phyloP scores from a whole-genome alignment of 2,797 vertebrate genomes.

The Microhierax caerulescens region DNA sequence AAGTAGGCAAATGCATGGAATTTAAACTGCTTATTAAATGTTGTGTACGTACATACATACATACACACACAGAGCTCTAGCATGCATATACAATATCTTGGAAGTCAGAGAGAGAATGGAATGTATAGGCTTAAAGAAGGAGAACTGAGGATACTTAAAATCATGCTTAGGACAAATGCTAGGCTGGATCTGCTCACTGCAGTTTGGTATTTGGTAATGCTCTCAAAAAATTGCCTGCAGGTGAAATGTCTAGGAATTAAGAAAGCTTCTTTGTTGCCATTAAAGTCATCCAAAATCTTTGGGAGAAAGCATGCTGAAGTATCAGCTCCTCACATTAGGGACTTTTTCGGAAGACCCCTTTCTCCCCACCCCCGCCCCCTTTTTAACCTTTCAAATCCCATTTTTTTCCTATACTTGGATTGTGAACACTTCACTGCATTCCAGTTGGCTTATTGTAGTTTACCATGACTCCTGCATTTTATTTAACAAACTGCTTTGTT shows the following conservation, averaged over 20 bases:
- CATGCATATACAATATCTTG: accelerated
- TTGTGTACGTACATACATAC: background rate
- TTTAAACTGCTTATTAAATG: background rate
- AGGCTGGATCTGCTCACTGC: background rate
- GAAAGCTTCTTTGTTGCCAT: background rate
- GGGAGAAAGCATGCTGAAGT: background rate
- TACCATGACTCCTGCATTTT: background rate
- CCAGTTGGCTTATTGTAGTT: background rate
- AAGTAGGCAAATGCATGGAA: background rate
- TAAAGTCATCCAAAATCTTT: background rate
- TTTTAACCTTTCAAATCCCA: background rate
- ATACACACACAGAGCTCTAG: background rate
- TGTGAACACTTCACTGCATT: background rate
- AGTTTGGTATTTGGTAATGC: background rate
- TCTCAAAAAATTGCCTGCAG: background rate
- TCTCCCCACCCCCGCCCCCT: background rate
- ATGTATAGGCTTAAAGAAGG: background rate
- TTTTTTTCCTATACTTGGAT: background rate
- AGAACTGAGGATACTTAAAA: background rate
- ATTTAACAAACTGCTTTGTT: background rate
- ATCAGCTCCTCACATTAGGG: background rate
- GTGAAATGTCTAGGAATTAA: background rate
- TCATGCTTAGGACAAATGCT: background rate
- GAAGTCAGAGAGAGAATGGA: background rate
- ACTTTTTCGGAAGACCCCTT: background rate